Conservation (phyloP, 2,797 vertebrate species). For the Macroramphosus scolopax region DNA sequence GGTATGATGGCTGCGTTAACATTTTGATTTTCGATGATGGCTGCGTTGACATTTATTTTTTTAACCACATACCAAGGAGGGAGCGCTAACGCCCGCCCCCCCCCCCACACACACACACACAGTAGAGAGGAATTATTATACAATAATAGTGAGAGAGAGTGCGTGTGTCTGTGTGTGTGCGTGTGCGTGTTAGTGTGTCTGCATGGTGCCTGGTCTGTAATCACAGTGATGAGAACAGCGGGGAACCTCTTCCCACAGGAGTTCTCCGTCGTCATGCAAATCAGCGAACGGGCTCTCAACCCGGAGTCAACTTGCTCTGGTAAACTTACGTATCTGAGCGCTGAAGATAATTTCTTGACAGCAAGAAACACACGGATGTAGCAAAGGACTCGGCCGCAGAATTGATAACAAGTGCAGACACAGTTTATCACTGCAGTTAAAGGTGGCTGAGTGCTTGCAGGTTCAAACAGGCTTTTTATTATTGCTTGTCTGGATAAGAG, state of each 20-base stretch:
- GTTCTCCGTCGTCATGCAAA: constrained; percentile 31
- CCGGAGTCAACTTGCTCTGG: constrained; percentile 18
- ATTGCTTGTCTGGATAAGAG: constrained; percentile 5
- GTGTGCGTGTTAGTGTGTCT: constrained; percentile 24
- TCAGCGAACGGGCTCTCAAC: constrained; percentile 12
- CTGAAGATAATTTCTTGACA: constrained; percentile 8
- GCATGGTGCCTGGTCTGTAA: constrained; percentile 47
- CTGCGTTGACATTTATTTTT: too few species aligned
- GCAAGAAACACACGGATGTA: constrained; percentile 8
- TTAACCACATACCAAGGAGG: too few species aligned
- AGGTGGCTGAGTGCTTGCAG: constrained; percentile 15
- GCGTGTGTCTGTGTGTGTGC: too few species aligned
- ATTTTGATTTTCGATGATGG: too few species aligned
- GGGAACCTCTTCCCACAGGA: constrained; percentile 41
- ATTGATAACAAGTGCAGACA: constrained; percentile 9
- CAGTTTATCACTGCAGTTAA: constrained; percentile 25
- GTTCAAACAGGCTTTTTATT: constrained; percentile 24
- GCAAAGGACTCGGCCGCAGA: neutral
- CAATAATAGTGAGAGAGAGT: too few species aligned
- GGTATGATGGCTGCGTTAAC: too few species aligned
- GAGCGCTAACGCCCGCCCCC: too few species aligned
- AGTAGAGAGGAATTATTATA: constrained; percentile 21
- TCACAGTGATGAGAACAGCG: constrained; percentile 55
- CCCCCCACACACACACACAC: constrained; percentile 10
- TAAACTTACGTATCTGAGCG: constrained; percentile 5